A percentile compares a stretch with the other conserved stretches of the same genome.
Evolutionary conservation across 2,797 vertebrate species (phyloP).

Genomic region (Tangara arthus): DNA sequence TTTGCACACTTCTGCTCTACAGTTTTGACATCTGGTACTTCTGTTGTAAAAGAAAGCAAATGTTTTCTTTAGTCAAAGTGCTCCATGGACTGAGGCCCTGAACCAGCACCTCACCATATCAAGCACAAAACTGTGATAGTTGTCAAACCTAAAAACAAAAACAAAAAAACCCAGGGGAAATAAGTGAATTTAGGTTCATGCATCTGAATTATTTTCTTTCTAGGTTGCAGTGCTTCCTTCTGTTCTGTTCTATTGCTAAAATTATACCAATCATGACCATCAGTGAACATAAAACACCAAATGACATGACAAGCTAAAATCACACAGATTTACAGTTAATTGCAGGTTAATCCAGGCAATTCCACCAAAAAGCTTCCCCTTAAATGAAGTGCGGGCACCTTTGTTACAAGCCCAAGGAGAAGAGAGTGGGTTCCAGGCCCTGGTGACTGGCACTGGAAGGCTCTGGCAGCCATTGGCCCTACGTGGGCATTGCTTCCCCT

Average conservation of each 20-base stretch:
- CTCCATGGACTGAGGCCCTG: neutral
- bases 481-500: accelerated
- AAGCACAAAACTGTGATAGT: neutral
- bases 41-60: neutral
- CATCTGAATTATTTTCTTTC: neutral
- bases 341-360: neutral
- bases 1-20: neutral
- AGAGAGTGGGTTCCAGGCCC: neutral
- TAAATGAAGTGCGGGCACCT: neutral
- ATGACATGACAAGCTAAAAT: accelerated
- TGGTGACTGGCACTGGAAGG: neutral
- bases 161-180: accelerated
- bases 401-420: neutral
- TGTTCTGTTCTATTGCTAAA: neutral
- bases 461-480: neutral
- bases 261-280: neutral
- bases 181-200: neutral
- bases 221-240: neutral
- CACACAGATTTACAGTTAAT: accelerated
- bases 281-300: neutral
- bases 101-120: neutral
- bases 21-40: neutral
- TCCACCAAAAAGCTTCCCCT: neutral
- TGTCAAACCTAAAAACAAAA: neutral
- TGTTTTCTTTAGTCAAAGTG: neutral